Base-by-base conservation (phyloP, 2,113 vertebrate species). In the Carettochelys insculpta region DNA sequence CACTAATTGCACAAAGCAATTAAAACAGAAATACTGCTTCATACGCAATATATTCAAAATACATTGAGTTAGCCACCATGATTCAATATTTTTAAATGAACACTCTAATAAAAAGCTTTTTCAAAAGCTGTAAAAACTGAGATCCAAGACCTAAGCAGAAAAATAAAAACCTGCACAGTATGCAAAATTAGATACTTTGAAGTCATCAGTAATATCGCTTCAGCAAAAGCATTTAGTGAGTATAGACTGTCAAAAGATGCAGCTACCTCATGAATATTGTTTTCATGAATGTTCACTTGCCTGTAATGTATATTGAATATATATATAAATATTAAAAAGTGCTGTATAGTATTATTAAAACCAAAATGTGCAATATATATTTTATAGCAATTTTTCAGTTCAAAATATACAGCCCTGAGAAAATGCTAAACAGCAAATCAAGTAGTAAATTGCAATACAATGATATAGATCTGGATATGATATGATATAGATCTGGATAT, bases 191-290 rank as follows among this genome's bases (percentile, higher is more conserved):
- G 2, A 83, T 88, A 34, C 6, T 22, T 61, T 61, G 86, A 79
- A 47, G 7, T 13, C 10, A 31, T 81, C 19, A 71, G 5, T n/a
- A 24, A 89, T 86, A 73, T 45, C 80, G 51, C 89, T 94, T 94
- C 52, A 86, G n/a, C 31, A 92, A n/a, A 56, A 87, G 86, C 91
- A 95, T 84, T 53, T 56, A 85, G 73, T 13, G 58, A 77, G 6
- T 16, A 10, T 54, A 80, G 24, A 8, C 87, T 83, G 80, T 92
- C 71, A 87, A 91, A 90, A 80, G 85, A 53, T 77, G 68, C 78
- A 92, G 78, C 88, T 73, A 95, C 68, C 41, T 92, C 90, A 93
- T 92, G 95, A 96, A 90, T 92, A 93, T 85, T 81, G 85, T 94
- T 94, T 95, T 92, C 81, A 86, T 90, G 78, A 82, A 92, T 89